Evolutionary conservation across 2,888 invertebrate species (phyloP).

Genomic region (Agrilus cyanescens): DNA sequence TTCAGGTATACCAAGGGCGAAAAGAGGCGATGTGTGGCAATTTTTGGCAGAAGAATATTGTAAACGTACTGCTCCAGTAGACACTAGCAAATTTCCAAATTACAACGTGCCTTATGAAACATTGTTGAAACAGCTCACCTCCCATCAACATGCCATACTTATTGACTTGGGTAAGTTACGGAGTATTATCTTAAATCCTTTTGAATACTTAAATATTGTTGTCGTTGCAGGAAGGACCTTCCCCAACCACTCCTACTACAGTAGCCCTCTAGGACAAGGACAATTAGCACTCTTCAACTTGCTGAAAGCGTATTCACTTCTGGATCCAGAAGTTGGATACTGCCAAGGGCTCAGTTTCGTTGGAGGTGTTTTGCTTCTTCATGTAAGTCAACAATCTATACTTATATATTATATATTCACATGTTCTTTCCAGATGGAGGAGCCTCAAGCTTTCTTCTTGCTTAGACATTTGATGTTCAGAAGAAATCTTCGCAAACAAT

Average conservation of each 20-base stretch:
- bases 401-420: no score
- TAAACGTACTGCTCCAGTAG: slow-evolving; percentile 58
- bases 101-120: slow-evolving; percentile 70
- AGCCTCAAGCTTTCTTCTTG: slow-evolving; percentile 78
- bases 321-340: slow-evolving; percentile 91
- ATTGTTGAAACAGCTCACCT: slow-evolving; percentile 75
- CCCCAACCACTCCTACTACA: slow-evolving; percentile 88
- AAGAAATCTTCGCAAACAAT: slow-evolving; percentile 76
- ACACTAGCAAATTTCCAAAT: slow-evolving; percentile 55
- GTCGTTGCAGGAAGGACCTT: slow-evolving; percentile 59
- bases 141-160: slow-evolving; percentile 92
- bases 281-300: slow-evolving; percentile 89
- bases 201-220: neutral
- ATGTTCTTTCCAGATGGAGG: slow-evolving; percentile 64
- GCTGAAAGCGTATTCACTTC: slow-evolving; percentile 87
- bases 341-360: slow-evolving; percentile 96
- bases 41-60: slow-evolving; percentile 77
- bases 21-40: slow-evolving; percentile 85
- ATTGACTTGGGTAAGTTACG: slow-evolving; percentile 68
- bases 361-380: slow-evolving; percentile 82
- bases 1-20: slow-evolving; percentile 71
- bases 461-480: slow-evolving; percentile 87
- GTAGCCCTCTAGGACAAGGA: slow-evolving; percentile 82
- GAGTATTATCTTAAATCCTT: no score
- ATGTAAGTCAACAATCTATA: slow-evolving; percentile 54